Base-by-base conservation (phyloP, 2,888 invertebrate genomes). In the Coleophora flavipennella region DNA sequence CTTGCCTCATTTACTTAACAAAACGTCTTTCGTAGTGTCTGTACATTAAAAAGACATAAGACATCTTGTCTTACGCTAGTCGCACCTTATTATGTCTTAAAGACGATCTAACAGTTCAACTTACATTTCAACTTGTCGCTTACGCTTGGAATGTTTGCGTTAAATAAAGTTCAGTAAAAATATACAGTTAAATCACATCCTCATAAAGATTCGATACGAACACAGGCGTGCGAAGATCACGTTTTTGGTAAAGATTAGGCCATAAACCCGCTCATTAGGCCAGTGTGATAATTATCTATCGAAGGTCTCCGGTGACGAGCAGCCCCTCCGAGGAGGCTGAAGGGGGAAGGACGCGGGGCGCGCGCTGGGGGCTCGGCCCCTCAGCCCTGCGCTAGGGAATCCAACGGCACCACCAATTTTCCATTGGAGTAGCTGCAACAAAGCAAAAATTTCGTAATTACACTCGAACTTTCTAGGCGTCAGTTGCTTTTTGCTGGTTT, bases 331-430 rank as follows among this genome's bases (percentile, higher is more conserved):
- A 78, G 61, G 76, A 78, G 62, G 73, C 61, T 77, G 78, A 44
- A 64, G 77, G 61, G 76, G 78, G 62, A 72, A 77, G 53, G 74
- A 79, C 54, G 59, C 68, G 20, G 68, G 67, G 72, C 62, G 71
- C 77, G 59, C 56, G 57, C 66, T 71, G 76, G 68, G 68, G 68
- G 54, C 46, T 50, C 44, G 57, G 62, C 73, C 76, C 78, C 79
- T 85, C 81, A 79, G 73, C 80, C 83, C 65, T 80, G 76, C 67
- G 85, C 77, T 81, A 85, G 67, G 85, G 85, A 73, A 85, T 84
- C 85, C 85, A 85, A 44, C 77, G 84, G 85, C 85, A 85, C 85
- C 85, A 85, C 85, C 84, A 85, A 63, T 83, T 85, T 83, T 85
- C 85, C 79, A 76, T 84, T 79, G 70, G 85, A 80, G 83, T 80